phyloP scores from a whole-genome alignment of 2,113 vertebrate species.

The rat (Rattus norvegicus) region DNA sequence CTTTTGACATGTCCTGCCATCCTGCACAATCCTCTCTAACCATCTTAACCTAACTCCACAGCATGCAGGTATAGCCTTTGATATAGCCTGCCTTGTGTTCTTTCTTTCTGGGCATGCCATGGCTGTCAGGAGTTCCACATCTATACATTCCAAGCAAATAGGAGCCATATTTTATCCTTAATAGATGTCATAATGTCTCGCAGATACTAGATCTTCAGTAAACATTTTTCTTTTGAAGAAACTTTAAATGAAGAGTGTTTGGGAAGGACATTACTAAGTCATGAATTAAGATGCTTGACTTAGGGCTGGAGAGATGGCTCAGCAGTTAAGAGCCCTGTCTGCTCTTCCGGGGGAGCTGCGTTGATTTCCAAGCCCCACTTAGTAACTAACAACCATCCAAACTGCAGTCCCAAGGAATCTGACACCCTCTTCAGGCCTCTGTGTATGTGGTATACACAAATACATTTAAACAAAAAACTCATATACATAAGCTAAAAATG shows the following conservation, averaged over 20 bases:
- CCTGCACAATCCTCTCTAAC: background rate
- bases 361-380: background rate
- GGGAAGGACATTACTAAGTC: slow-evolving; percentile 1
- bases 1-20: background rate
- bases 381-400: background rate
- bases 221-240: slow-evolving; percentile 5
- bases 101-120: background rate
- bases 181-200: background rate
- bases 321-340: background rate
- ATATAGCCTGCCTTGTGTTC: background rate
- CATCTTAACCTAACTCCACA: background rate
- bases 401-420: background rate
- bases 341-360: background rate
- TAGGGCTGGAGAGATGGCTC: background rate
- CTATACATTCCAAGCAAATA: background rate
- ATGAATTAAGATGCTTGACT: background rate
- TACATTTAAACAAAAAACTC: background rate
- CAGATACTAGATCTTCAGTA: background rate
- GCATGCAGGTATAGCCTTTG: background rate
- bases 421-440: background rate
- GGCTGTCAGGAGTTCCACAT: background rate
- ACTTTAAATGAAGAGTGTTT: slow-evolving; percentile 6
- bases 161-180: background rate
- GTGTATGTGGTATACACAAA: background rate
- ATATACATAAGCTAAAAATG: background rate